Conservation (phyloP, 2,113 vertebrate species). For the Parus major region DNA sequence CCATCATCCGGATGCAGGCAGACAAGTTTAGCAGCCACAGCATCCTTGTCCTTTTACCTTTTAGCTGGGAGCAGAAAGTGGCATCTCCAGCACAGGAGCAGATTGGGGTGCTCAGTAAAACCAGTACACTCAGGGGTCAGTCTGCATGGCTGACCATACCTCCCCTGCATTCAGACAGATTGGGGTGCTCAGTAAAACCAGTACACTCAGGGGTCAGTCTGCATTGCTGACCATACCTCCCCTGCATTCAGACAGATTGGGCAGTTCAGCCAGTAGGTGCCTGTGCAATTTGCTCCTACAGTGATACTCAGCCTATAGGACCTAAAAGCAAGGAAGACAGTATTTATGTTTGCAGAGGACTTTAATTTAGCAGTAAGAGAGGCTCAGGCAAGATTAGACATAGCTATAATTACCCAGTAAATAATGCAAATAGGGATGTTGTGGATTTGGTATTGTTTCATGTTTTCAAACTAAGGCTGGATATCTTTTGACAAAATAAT, state of each 20-base stretch:
- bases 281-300: not conserved
- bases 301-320: not conserved
- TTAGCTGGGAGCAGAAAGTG: not conserved
- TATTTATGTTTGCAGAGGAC: not conserved
- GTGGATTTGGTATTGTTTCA: not conserved
- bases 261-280: not conserved
- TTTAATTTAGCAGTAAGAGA: not conserved
- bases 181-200: not conserved
- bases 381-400: not conserved
- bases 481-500: not conserved
- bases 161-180: not conserved
- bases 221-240: not conserved
- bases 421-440: not conserved
- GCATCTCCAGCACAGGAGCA: not conserved
- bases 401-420: not conserved
- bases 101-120: not conserved
- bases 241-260: not conserved
- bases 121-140: not conserved
- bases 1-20: not conserved
- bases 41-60: not conserved
- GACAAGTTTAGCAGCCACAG: not conserved
- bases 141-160: not conserved
- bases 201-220: not conserved
- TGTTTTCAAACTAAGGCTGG: not conserved
- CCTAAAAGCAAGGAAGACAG: not conserved